These are phyloP conservation scores for Ligdia adustata DNA, from an alignment of 2,888 invertebrate species.

Conservation along the genomic window DNA sequence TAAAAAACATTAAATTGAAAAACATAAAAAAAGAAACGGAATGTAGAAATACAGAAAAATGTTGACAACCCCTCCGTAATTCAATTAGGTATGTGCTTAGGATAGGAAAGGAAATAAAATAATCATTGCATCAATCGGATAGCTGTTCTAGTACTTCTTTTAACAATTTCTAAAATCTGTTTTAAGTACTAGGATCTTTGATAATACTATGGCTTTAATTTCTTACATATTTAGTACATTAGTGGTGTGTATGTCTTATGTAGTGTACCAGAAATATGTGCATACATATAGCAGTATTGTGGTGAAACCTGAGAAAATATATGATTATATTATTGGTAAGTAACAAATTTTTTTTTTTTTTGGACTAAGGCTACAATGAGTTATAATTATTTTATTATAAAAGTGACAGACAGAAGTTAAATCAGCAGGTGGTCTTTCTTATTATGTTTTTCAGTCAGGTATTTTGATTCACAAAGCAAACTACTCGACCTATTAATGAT, in stretches of 20 bases:
- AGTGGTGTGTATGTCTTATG: conserved; percentile 60
- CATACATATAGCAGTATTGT: conserved; percentile 62
- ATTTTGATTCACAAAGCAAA: too few relatives aligned
- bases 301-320: conserved; percentile 63
- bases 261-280: conserved; percentile 65
- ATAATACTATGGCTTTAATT: conserved; percentile 58
- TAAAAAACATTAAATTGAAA: too few relatives aligned
- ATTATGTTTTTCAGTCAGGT: too few relatives aligned
- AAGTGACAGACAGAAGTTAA: too few relatives aligned
- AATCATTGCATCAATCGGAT: conserved; percentile 45
- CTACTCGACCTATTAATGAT: too few relatives aligned
- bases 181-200: not conserved
- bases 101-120: conserved; percentile 48
- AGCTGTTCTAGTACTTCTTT: not conserved
- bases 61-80: conserved; percentile 63
- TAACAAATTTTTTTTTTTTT: too few relatives aligned
- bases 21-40: too few relatives aligned
- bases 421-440: too few relatives aligned
- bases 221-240: conserved; percentile 59
- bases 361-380: too few relatives aligned
- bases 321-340: conserved; percentile 78
- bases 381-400: too few relatives aligned
- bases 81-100: conserved; percentile 56
- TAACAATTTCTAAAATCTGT: not conserved
- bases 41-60: too few relatives aligned